Percentiles rank a stretch among this genome's conserved stretches.
These are phyloP conservation scores for Lagodon rhomboides DNA, from an alignment of 2,797 vertebrate genomes.

Conservation along the genomic window DNA sequence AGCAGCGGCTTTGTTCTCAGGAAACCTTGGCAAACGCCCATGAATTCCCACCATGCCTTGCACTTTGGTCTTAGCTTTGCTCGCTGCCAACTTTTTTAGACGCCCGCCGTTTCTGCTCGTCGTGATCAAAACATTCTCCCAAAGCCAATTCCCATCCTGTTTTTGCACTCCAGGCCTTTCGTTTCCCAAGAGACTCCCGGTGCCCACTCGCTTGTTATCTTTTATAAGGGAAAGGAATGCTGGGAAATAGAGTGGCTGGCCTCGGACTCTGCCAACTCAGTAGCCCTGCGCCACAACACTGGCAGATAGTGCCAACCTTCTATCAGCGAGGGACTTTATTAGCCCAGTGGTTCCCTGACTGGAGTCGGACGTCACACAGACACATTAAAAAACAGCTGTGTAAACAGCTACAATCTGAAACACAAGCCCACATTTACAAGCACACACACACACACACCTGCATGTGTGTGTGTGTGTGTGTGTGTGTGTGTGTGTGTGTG, in stretches of 20 bases:
- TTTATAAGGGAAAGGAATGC: constrained; percentile 76
- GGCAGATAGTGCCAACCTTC: constrained; percentile 42
- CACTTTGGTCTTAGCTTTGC: constrained; percentile 45
- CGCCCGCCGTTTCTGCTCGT: constrained; percentile 30
- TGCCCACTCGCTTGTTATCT: constrained; percentile 71
- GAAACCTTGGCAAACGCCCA: constrained; percentile 55
- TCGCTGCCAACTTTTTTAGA: constrained; percentile 53
- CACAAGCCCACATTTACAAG: neutral
- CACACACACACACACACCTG: constrained; percentile 15
- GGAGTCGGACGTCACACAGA: constrained; percentile 43
- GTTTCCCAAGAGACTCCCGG: constrained; percentile 62
- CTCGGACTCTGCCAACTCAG: constrained; percentile 54
- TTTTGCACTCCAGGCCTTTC: constrained; percentile 65
- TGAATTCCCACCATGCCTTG: constrained; percentile 65
- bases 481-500: constrained; percentile 5
- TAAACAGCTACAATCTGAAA: constrained; percentile 44
- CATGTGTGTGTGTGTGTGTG: neutral
- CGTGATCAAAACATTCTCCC: constrained; percentile 65
- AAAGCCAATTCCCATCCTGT: constrained; percentile 77
- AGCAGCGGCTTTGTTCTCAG: constrained; percentile 52
- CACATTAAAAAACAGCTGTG: constrained; percentile 51
- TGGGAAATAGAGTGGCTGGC: constrained; percentile 69
- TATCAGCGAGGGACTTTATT: constrained; percentile 58
- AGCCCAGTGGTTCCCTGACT: constrained; percentile 19
- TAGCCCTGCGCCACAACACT: constrained; percentile 51